Conservation (phyloP, 2,888 invertebrate species). For the Agonum fuliginosum region DNA sequence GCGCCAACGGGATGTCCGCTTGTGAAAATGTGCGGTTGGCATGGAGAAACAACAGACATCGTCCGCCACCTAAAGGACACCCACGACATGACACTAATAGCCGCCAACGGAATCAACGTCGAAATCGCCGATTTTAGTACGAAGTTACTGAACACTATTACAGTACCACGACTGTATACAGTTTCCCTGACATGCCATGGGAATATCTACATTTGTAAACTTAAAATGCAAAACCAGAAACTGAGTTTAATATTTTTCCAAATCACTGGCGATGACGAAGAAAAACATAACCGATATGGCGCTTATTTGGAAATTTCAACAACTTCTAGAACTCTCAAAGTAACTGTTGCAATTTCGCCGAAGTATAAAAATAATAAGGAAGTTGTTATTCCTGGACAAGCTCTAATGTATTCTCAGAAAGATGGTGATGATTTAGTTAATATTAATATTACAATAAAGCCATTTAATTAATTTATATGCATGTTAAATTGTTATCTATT, state of each 20-base stretch:
- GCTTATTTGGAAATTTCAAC: constrained; percentile 51
- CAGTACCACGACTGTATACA: constrained; percentile 46
- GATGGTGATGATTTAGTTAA: constrained; percentile 59
- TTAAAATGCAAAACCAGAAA: constrained; percentile 53
- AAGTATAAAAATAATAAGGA: constrained; percentile 46
- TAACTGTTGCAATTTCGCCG: constrained; percentile 47
- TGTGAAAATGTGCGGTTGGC: constrained; percentile 62
- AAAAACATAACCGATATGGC: constrained; percentile 40
- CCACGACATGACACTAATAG: constrained; percentile 63
- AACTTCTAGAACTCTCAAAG: constrained; percentile 45
- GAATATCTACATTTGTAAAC: constrained; percentile 58
- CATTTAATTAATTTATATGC: constrained; percentile 23
- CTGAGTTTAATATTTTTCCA: constrained; percentile 47
- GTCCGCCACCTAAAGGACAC: constrained; percentile 63
- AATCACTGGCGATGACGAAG: constrained; percentile 25
- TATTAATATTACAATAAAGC: constrained; percentile 62
- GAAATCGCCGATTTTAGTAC: constrained; percentile 64
- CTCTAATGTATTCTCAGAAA: constrained; percentile 26
- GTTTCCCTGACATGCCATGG: constrained; percentile 56
- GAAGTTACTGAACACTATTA: constrained; percentile 56
- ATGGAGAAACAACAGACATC: constrained; percentile 62
- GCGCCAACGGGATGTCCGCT: constrained; percentile 62
- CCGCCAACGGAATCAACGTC: constrained; percentile 63
- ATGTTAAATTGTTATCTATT: constrained; percentile 32
- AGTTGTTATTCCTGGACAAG: constrained; percentile 46